Base-by-base conservation (phyloP, 2,888 invertebrate species). In the Acleris emargana region DNA sequence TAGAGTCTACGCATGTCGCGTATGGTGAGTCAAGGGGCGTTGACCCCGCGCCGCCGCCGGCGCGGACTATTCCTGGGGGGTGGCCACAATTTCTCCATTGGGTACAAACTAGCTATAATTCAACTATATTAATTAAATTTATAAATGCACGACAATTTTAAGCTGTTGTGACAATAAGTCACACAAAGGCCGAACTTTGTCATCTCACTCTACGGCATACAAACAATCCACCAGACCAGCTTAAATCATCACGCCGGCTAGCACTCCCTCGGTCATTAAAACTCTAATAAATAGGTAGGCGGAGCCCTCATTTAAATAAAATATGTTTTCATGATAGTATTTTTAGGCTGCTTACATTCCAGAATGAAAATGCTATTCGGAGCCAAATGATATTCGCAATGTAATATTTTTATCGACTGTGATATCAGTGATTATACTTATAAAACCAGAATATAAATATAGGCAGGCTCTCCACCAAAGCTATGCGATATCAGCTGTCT, bases 1-100 rank as follows among this genome's bases (percentile, higher is more conserved):
- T 89, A 88, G 87, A 85, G 81, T 82, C 82, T 85, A 82, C 85
- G 82, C 83, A 81, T 84, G 87, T 88, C 86, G 86, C 86, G 79
- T 79, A 77, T 80, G 79, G 83, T 89, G 91, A 91, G 73, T 91
- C 91, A 90, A 79, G 76, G 73, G 71, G 80, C 89, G 83, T 81
- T 89, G 90, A 91, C 88, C 91, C 86, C 75, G 79, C 75, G 76
- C 78, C 76, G 79, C 76, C 83, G 82, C 81, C 84, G 83, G 81
- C 85, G 84, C 87, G 81, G 80, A 86, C 87, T 89, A 86, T 86
- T 86, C 88, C 86, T 80, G 84, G 66, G 64, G 66, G 66, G 61
- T 66, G 66, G 61, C 25, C 61, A 61, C 61, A 60, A 66, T 66
- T 66, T 66, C 60, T 66, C 61, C 61, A 66, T 42, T 60, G 49